A percentile compares a stretch with the other conserved stretches of the same genome.
Conservation (phyloP, 92 coral and sea anemone species). For the Heteractis magnifica region DNA sequence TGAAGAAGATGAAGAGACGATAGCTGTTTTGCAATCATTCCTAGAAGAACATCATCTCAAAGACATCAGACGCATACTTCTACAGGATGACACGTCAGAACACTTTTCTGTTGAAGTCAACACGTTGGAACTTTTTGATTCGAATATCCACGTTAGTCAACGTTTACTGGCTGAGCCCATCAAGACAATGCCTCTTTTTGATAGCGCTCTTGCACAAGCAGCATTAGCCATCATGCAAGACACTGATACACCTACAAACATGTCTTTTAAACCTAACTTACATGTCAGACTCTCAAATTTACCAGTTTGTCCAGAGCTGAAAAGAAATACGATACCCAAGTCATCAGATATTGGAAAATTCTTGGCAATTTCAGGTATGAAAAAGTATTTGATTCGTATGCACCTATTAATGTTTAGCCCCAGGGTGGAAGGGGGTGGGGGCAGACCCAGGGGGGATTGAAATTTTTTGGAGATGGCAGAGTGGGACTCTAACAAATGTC, state of each 20-base stretch:
- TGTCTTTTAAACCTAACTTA: conserved; percentile 78
- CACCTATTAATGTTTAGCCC: no score
- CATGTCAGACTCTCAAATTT: conserved; percentile 85
- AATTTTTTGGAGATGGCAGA: no score
- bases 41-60: conserved; percentile 72
- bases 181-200: conserved; percentile 85
- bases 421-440: no score
- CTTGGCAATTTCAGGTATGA: conserved; percentile 84
- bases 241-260: conserved; percentile 53
- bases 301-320: conserved; percentile 93
- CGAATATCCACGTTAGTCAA: conserved; percentile 80
- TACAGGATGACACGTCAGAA: conserved; percentile 68
- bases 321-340: conserved; percentile 84
- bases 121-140: conserved; percentile 85
- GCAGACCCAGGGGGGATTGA: no score
- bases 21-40: conserved; percentile 73
- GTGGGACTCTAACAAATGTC: no score
- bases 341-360: conserved; percentile 87
- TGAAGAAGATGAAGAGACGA: conserved; percentile 53
- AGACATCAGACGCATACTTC: conserved; percentile 70
- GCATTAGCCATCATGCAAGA: conserved; percentile 64
- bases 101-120: conserved; percentile 87
- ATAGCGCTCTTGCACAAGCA: conserved; percentile 76
- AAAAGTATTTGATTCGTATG: background rate
- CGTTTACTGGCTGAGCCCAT: conserved; percentile 75